Evolutionary conservation across 2,888 invertebrate species (phyloP).

Genomic region (Teleogryllus oceanicus): DNA sequence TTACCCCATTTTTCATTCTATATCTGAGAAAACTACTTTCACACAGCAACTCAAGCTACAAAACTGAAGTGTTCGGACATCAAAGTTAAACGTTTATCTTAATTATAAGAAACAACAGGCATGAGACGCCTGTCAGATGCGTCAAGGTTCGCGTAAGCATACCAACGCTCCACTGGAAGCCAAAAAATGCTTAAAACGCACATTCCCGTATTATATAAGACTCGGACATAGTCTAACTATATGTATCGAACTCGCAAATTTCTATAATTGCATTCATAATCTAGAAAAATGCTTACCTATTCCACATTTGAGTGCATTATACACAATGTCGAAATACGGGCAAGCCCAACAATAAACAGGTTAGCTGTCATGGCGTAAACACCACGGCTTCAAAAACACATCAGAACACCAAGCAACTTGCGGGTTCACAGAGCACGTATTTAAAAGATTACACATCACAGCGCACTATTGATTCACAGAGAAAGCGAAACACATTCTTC

Average conservation of each 20-base stretch:
- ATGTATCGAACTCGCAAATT: too few relatives aligned
- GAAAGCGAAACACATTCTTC: background rate
- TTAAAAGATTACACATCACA: background rate
- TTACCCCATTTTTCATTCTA: too few relatives aligned
- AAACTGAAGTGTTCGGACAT: too few relatives aligned
- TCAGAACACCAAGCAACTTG: background rate
- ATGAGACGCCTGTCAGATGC: background rate
- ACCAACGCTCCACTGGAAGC: background rate
- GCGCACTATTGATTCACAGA: background rate
- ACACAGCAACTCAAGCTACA: too few relatives aligned
- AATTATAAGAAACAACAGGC: too few relatives aligned
- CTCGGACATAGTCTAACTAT: too few relatives aligned
- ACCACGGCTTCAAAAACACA: conserved; percentile 26
- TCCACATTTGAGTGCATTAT: background rate
- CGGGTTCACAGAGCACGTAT: background rate
- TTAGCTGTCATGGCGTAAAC: conserved; percentile 36
- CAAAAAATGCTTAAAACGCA: too few relatives aligned
- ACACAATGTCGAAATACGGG: conserved; percentile 25
- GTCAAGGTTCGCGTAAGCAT: conserved; percentile 1
- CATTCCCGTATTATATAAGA: too few relatives aligned
- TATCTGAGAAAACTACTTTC: too few relatives aligned
- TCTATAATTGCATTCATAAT: background rate
- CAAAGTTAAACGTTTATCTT: too few relatives aligned
- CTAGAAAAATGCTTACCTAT: background rate
- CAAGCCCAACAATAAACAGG: conserved; percentile 32